Base-by-base conservation (phyloP, 1,140 invertebrate genomes). In the Liolophura sinensis region DNA sequence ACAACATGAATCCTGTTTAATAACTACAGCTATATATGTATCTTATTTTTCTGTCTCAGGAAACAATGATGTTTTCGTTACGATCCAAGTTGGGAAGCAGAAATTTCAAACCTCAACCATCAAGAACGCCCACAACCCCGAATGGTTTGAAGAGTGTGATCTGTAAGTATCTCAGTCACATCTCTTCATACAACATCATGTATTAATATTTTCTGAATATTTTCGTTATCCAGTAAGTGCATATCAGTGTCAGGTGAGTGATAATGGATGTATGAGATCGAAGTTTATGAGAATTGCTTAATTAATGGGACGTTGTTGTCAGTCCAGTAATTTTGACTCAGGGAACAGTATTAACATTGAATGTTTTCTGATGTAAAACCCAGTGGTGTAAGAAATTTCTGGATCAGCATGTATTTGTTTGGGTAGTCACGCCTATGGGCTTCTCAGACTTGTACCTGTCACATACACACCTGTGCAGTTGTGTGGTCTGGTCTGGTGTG, bases 61-160 rank as follows among this genome's bases (percentile, higher is more conserved):
- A 22, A 72, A 71, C 55, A 77, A 72, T 88, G 94, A 97, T 87
- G 94, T 92, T 78, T 97, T 96, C 88, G 95, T 96, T 76, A 95
- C 93, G 61, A 97, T 97, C 78, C 92, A 89, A 40, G 86, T 97
- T 72, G 95, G 94, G 25, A 97, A 97, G 86, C 94, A 96, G 81
- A 97, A 96, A 87, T 97, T 93, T 84, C 94, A 96, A 86, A 97
- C 95, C 55, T 96, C 95, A 57, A 90, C 96, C 65, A 96, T 96
- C 85, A 92, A 96, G 83, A 95, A 95, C 86, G 88, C 92, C 20
- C 84, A 87, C 59, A 88, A 90, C 70, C 90, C 90, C 78, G 93
- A 94, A 84, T 97, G 95, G 95, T 90, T 93, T 82, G 95, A 97
- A 85, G 94, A 97, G 88, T 97, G 95, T 85, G 95, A 97, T 86